A percentile compares a stretch with the other conserved stretches of the same genome.
Conservation (phyloP, 1,140 invertebrate species). For the Monomorium pharaonis region DNA sequence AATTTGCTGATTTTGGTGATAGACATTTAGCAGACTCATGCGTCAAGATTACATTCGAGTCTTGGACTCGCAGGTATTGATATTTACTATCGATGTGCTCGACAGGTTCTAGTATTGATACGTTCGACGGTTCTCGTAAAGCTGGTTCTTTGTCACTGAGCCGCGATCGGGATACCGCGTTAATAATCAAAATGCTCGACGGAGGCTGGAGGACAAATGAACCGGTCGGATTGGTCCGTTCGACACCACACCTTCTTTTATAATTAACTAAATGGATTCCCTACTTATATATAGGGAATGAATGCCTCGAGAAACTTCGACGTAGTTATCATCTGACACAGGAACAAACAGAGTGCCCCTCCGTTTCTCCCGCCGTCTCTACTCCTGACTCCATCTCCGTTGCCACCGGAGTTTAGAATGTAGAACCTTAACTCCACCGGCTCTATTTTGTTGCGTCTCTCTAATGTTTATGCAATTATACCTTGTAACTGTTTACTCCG, state of each 20-base stretch:
- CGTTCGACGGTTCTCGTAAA: conserved; percentile 44
- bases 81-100: neutral
- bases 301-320: conserved; percentile 12
- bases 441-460: conserved; percentile 42
- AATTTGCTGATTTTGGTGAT: neutral
- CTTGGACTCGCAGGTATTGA: neutral
- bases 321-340: neutral
- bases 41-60: neutral
- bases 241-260: conserved; percentile 83
- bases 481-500: conserved; percentile 48
- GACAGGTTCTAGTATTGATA: neutral
- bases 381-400: neutral
- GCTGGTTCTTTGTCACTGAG: conserved; percentile 78
- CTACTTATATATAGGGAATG: conserved; percentile 51
- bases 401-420: conserved; percentile 17
- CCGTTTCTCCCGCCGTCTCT: neutral
- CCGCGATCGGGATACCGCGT: conserved; percentile 64
- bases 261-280: conserved; percentile 76
- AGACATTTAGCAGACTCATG: neutral
- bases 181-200: conserved; percentile 79
- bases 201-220: conserved; percentile 77
- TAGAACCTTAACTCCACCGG: conserved; percentile 16
- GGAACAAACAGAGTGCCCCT: neutral
- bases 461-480: conserved; percentile 61
- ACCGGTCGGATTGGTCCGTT: conserved; percentile 83